These are phyloP conservation scores for Alcis repandata DNA, from an alignment of 2,888 invertebrate species.

Conservation along the genomic window DNA sequence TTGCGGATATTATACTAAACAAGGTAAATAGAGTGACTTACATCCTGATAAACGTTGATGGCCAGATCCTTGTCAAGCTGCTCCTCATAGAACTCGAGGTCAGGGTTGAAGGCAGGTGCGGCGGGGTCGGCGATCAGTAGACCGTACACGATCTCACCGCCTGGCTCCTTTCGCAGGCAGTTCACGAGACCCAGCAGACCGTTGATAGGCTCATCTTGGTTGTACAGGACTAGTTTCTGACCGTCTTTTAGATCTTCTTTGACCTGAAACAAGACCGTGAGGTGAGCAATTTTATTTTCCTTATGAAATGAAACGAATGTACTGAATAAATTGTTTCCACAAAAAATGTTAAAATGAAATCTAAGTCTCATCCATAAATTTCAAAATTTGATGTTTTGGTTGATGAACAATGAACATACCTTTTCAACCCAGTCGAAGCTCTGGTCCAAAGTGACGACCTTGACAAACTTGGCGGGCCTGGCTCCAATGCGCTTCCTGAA, in stretches of 20 bases:
- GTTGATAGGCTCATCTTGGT: slow-evolving; percentile 89
- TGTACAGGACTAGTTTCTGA: slow-evolving; percentile 88
- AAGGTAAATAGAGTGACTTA: too few species aligned
- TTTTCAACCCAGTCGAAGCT: slow-evolving; percentile 85
- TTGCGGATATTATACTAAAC: too few species aligned
- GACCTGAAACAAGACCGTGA: slow-evolving; percentile 26
- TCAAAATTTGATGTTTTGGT: too few species aligned
- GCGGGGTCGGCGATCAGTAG: slow-evolving; percentile 88
- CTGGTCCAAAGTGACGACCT: slow-evolving; percentile 71
- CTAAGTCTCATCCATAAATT: too few species aligned
- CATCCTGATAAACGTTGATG: slow-evolving; percentile 91
- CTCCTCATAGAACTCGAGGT: slow-evolving; percentile 88
- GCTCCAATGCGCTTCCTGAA: slow-evolving; percentile 80
- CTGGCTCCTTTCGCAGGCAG: slow-evolving; percentile 93
- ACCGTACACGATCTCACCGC: slow-evolving; percentile 88
- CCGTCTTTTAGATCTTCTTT: slow-evolving; percentile 77
- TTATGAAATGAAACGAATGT: too few species aligned
- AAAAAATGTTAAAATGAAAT: too few species aligned
- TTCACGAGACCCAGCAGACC: slow-evolving; percentile 96
- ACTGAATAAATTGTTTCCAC: too few species aligned
- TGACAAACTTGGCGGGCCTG: slow-evolving; percentile 80
- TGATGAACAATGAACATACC: slow-evolving; percentile 46
- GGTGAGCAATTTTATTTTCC: background rate
- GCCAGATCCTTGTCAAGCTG: slow-evolving; percentile 91
- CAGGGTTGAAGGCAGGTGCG: slow-evolving; percentile 89